phyloP scores from a whole-genome alignment of 2,888 invertebrate genomes.

The Gonocerus acuteangulatus region DNA sequence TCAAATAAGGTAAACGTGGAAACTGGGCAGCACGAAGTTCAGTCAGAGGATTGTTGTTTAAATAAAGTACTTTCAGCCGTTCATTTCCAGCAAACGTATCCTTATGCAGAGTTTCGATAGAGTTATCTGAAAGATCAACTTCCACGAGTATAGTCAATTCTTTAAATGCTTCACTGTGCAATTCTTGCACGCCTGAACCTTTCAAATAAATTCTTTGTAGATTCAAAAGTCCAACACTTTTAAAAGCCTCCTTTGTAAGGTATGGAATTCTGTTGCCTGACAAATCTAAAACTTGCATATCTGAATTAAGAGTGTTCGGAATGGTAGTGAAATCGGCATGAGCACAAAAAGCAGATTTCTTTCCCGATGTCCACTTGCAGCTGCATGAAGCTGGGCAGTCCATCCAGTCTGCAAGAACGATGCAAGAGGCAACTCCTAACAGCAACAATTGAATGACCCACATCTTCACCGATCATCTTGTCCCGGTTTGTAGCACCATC shows the following conservation, averaged over 20 bases:
- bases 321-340: constrained; percentile 71
- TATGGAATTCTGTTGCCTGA: constrained; percentile 70
- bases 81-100: constrained; percentile 80
- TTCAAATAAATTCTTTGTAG: constrained; percentile 74
- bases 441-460: constrained; percentile 33
- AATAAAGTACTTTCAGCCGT: constrained; percentile 64
- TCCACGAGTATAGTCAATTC: constrained; percentile 78
- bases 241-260: constrained; percentile 70
- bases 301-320: constrained; percentile 61
- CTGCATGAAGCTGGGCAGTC: constrained; percentile 79
- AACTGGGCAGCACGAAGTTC: constrained; percentile 69
- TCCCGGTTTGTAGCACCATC: constrained; percentile 29
- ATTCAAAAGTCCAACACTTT: constrained; percentile 68
- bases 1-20: constrained; percentile 69
- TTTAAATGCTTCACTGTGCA: constrained; percentile 77
- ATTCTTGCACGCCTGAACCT: constrained; percentile 63
- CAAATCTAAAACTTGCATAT: constrained; percentile 78
- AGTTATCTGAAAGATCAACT: constrained; percentile 78
- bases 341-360: constrained; percentile 79
- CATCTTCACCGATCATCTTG: constrained; percentile 33
- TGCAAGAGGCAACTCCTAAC: constrained; percentile 35
- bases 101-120: constrained; percentile 62
- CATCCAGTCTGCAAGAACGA: constrained; percentile 62
- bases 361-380: constrained; percentile 88
- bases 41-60: constrained; percentile 75